These are phyloP conservation scores for Metallyticus violacea DNA, from an alignment of 2,888 invertebrate genomes.

Conservation along the genomic window DNA sequence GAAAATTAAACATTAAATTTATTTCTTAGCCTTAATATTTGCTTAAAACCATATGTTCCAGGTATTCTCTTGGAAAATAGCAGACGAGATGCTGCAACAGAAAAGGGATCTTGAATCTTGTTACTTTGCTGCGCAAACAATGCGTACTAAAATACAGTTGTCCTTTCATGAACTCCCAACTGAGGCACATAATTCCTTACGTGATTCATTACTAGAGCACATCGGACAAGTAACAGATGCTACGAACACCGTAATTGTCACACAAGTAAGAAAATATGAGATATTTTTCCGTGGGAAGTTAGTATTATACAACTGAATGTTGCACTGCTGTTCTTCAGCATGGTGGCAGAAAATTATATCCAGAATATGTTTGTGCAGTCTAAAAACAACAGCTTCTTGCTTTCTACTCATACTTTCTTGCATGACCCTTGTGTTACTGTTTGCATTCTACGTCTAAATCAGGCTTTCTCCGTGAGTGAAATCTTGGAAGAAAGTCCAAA, in stretches of 20 bases:
- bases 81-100: constrained; percentile 88
- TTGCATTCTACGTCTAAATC: too few relatives aligned
- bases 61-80: constrained; percentile 96
- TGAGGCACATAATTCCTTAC: constrained; percentile 77
- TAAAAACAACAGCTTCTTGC: background rate
- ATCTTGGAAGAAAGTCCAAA: too few relatives aligned
- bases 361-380: background rate
- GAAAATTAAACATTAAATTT: background rate
- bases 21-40: background rate
- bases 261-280: constrained; percentile 57
- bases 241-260: constrained; percentile 81
- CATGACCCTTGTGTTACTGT: too few relatives aligned
- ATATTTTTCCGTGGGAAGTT: background rate
- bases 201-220: constrained; percentile 89
- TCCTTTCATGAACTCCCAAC: constrained; percentile 88
- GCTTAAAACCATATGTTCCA: constrained; percentile 46
- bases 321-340: background rate
- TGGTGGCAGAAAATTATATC: background rate
- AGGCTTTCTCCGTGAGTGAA: too few relatives aligned
- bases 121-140: constrained; percentile 98
- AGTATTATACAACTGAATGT: background rate
- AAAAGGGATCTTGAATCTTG: constrained; percentile 88
- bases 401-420: too few relatives aligned
- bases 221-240: constrained; percentile 75
- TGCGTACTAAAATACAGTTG: constrained; percentile 91